These are phyloP conservation scores for Lophura nycthemera DNA, from an alignment of 2,113 vertebrate genomes.

Conservation along the genomic window DNA sequence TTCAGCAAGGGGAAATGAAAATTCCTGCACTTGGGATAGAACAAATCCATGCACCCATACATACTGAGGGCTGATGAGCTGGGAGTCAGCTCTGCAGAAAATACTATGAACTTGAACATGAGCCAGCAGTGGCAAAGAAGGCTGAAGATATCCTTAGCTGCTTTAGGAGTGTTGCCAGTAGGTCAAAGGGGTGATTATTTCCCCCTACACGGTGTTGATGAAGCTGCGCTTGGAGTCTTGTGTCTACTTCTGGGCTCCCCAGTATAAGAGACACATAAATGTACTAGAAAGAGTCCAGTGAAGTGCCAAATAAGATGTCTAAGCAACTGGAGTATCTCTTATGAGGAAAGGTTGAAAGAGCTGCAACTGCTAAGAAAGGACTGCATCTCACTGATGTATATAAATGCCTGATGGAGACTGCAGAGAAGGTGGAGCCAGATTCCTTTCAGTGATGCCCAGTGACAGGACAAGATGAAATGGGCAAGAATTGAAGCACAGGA, in stretches of 20 bases:
- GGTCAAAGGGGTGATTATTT: neutral
- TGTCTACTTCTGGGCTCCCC: neutral
- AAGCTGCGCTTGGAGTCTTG: neutral
- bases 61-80: neutral
- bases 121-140: neutral
- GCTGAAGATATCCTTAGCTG: neutral
- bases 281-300: too few relatives aligned
- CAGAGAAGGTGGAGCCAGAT: neutral
- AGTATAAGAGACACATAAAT: too few relatives aligned
- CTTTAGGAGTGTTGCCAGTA: neutral
- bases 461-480: neutral
- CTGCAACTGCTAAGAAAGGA: neutral
- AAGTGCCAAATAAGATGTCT: neutral
- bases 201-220: neutral
- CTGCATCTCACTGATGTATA: neutral
- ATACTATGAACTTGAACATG: neutral
- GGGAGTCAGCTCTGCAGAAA: neutral
- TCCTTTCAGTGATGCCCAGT: neutral
- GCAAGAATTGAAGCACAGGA: neutral
- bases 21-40: neutral
- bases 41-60: neutral
- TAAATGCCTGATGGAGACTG: fast-evolving
- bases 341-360: neutral
- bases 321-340: neutral
- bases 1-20: neutral